A percentile compares a stretch with the other conserved stretches of the same genome.
Conservation (phyloP, 1,140 invertebrate species). For the Oncopodura yosiiana region DNA sequence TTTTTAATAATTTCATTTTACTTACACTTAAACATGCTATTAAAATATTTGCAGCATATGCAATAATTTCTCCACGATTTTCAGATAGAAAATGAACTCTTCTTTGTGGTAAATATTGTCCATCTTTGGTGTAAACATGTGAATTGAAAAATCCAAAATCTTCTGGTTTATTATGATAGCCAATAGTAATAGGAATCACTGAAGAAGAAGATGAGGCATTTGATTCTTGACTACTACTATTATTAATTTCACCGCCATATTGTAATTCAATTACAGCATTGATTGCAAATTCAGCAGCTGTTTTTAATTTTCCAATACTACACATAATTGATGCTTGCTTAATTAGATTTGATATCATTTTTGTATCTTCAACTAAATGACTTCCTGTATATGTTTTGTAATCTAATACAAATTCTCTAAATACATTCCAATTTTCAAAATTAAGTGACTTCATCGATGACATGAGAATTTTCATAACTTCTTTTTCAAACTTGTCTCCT, state of each 20-base stretch:
- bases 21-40: slow-evolving; percentile 29
- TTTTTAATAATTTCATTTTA: neutral
- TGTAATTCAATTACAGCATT: slow-evolving; percentile 13
- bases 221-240: too few relatives aligned
- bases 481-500: slow-evolving; percentile 24
- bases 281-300: slow-evolving; percentile 24
- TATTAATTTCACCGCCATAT: too few relatives aligned
- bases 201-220: too few relatives aligned
- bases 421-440: slow-evolving; percentile 29
- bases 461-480: slow-evolving; percentile 24
- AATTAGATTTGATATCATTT: neutral
- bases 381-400: slow-evolving; percentile 26
- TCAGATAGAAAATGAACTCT: slow-evolving; percentile 34
- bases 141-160: slow-evolving; percentile 30
- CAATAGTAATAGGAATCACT: neutral
- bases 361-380: slow-evolving; percentile 1
- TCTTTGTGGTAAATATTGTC: slow-evolving; percentile 13
- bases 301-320: slow-evolving; percentile 18
- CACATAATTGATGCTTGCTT: slow-evolving; percentile 23
- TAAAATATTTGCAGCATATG: slow-evolving; percentile 27
- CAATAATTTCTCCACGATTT: slow-evolving; percentile 23
- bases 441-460: slow-evolving; percentile 28
- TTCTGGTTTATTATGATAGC: slow-evolving; percentile 1
- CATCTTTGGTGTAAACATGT: slow-evolving; percentile 10
- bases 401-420: slow-evolving; percentile 29